Percentiles rank a stretch among this genome's conserved stretches.
Conservation (phyloP, 2,113 vertebrate genomes). For the Craseonycteris thonglongyai region DNA sequence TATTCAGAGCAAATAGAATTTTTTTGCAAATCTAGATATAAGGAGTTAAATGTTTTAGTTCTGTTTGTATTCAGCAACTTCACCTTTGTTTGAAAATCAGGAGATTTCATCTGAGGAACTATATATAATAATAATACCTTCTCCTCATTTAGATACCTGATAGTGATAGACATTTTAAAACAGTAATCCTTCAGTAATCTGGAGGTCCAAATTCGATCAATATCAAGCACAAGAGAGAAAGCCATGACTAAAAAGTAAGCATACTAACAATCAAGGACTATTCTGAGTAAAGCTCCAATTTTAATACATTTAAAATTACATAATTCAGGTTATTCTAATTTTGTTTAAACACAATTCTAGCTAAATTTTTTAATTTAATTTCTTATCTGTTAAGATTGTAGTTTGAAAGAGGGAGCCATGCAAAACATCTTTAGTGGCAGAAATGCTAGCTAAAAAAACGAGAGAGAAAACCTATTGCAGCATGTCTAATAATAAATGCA, state of each 20-base stretch:
- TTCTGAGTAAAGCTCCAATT: background rate
- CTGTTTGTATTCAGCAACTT: background rate
- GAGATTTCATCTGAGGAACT: background rate
- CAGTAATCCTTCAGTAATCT: background rate
- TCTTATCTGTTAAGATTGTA: background rate
- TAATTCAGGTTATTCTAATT: background rate
- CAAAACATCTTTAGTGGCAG: background rate
- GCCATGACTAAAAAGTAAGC: background rate
- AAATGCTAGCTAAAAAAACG: background rate
- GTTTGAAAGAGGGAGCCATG: background rate
- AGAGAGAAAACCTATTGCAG: background rate
- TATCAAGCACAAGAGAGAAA: background rate
- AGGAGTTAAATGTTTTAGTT: background rate
- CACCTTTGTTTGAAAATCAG: background rate
- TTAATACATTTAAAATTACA: background rate
- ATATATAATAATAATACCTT: background rate
- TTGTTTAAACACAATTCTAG: background rate
- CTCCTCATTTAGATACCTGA: background rate
- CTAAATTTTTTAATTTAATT: background rate
- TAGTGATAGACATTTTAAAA: background rate
- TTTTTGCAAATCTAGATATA: background rate
- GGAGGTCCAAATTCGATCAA: background rate
- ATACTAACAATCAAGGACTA: background rate
- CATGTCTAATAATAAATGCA: background rate
- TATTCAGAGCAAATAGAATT: background rate